phyloP scores from a whole-genome alignment of 2,113 vertebrate genomes.

The human region DNA sequence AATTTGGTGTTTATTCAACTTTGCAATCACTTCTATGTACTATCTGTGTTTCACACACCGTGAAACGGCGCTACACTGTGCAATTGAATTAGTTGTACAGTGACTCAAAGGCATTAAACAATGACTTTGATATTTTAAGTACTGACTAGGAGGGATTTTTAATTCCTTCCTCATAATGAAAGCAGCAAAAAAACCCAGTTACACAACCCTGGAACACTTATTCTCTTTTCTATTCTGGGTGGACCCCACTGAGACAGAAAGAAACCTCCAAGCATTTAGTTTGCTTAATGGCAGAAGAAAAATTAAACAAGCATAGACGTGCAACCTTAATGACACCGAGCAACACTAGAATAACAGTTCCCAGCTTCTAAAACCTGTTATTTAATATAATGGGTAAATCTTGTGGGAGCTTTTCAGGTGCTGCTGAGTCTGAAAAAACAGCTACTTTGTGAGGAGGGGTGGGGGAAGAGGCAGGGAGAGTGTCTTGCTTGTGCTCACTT shows the following conservation, averaged over 20 bases:
- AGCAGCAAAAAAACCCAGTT: conserved; percentile 82
- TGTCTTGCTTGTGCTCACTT: conserved; percentile 70
- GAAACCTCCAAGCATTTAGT: conserved; percentile 82
- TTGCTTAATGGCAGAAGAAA: conserved; percentile 84
- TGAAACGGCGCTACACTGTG: conserved; percentile 85
- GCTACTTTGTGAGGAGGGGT: conserved; percentile 10
- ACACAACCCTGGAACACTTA: conserved; percentile 84
- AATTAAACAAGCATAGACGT: conserved; percentile 87
- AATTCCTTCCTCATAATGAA: conserved; percentile 89
- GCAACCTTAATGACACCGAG: conserved; percentile 82
- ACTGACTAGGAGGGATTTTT: conserved; percentile 90
- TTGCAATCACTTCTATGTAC: conserved; percentile 85
- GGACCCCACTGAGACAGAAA: conserved; percentile 81
- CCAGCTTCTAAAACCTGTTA: conserved; percentile 72
- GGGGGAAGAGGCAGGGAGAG: background rate
- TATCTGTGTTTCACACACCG: conserved; percentile 87
- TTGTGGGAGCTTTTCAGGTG: conserved; percentile 76
- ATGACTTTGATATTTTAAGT: conserved; percentile 92
- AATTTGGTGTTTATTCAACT: conserved; percentile 87
- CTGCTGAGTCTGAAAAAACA: conserved; percentile 69
- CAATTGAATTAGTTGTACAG: conserved; percentile 89
- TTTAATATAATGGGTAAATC: conserved; percentile 77
- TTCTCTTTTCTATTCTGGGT: conserved; percentile 83
- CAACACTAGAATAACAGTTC: conserved; percentile 81
- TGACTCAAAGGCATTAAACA: conserved; percentile 91